A percentile compares a stretch with the other conserved stretches of the same genome.
Evolutionary conservation across 2,888 invertebrate genomes (phyloP).

Genomic region (Diloba caeruleocephala): DNA sequence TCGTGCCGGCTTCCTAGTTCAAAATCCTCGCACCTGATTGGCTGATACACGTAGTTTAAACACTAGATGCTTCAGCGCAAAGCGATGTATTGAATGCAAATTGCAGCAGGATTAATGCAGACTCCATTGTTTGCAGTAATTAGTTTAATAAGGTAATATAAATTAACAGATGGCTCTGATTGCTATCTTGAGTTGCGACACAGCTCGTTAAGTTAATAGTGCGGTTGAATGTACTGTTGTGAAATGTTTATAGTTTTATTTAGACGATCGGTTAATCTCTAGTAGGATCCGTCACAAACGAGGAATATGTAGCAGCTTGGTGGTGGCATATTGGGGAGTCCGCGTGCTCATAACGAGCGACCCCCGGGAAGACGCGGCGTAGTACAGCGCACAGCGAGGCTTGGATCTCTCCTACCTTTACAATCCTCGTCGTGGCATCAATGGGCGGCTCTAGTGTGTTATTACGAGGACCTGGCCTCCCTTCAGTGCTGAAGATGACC

Average conservation of each 20-base stretch:
- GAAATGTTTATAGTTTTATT: not conserved
- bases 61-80: constrained; percentile 42
- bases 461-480: too few species aligned
- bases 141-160: constrained; percentile 50
- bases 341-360: too few species aligned
- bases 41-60: constrained; percentile 13
- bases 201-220: constrained; percentile 44
- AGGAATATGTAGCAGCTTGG: too few species aligned
- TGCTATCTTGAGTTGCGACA: constrained; percentile 41
- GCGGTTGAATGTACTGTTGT: constrained; percentile 1
- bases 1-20: constrained; percentile 44
- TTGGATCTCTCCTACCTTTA: too few species aligned
- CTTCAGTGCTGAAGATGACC: too few species aligned
- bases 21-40: constrained; percentile 36
- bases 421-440: too few species aligned
- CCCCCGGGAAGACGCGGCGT: too few species aligned
- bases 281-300: too few species aligned
- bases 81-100: constrained; percentile 53
- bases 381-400: too few species aligned
- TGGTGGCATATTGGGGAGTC: too few species aligned
- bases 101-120: constrained; percentile 49
- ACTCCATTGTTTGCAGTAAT: constrained; percentile 55
- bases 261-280: too few species aligned
- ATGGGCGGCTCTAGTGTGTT: too few species aligned
- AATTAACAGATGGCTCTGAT: constrained; percentile 44